phyloP scores from a whole-genome alignment of 2,888 invertebrate species.

The Macrophya alboannulata region DNA sequence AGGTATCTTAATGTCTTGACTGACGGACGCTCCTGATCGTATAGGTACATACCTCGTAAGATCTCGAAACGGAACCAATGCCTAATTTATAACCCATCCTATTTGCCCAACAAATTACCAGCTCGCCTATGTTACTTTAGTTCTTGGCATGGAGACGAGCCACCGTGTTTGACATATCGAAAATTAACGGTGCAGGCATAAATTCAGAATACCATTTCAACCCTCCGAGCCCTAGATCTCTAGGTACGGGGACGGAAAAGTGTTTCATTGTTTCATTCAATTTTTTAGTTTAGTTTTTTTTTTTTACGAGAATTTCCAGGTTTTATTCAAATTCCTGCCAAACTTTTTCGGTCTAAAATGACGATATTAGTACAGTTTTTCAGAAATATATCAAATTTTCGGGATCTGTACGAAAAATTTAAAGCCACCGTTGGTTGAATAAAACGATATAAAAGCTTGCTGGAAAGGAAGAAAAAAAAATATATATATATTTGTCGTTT shows the following conservation, averaged over 20 bases:
- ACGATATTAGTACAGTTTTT: too few relatives aligned
- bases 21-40: conserved; percentile 30
- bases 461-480: background rate
- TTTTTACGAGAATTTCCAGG: background rate
- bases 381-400: too few relatives aligned
- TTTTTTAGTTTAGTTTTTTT: background rate
- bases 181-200: conserved; percentile 7
- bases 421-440: too few relatives aligned
- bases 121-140: conserved; percentile 21
- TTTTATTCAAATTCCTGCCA: background rate
- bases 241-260: background rate
- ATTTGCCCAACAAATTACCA: conserved; percentile 47
- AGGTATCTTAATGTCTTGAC: conserved; percentile 28
- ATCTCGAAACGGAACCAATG: conserved; percentile 44
- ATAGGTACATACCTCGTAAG: background rate
- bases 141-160: conserved; percentile 23
- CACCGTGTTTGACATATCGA: conserved; percentile 25
- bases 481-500: background rate
- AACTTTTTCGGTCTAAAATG: background rate
- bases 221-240: background rate
- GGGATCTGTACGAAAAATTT: too few relatives aligned
- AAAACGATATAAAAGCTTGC: background rate
- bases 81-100: conserved; percentile 52
- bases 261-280: background rate
- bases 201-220: conserved; percentile 18